Conservation (phyloP, 2,797 vertebrate species). For the Dipus sagitta region DNA sequence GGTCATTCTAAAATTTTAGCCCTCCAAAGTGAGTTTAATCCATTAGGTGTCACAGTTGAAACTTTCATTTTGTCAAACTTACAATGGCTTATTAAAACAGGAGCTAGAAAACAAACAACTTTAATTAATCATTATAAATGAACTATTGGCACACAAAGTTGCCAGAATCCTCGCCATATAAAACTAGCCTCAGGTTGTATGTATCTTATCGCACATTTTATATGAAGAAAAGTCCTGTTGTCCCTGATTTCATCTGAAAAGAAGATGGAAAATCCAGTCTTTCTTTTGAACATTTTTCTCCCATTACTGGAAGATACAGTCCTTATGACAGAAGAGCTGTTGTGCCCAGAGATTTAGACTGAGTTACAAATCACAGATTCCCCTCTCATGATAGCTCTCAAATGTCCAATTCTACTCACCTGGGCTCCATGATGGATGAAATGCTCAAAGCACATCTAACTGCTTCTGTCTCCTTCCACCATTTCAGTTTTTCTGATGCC, state of each 20-base stretch:
- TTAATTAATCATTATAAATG: constrained; percentile 5
- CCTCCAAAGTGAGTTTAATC: constrained; percentile 48
- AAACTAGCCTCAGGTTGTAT: neutral
- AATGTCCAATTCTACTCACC: neutral
- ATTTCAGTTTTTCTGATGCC: neutral
- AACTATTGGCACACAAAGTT: constrained; percentile 9
- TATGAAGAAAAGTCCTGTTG: constrained; percentile 11
- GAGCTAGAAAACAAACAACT: constrained; percentile 33
- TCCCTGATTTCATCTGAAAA: constrained; percentile 16
- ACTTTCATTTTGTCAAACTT: constrained; percentile 31
- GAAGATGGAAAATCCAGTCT: constrained; percentile 11
- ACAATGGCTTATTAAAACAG: constrained; percentile 13
- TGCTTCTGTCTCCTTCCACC: neutral
- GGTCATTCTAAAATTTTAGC: constrained; percentile 52
- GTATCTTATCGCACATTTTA: neutral
- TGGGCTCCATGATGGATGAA: neutral
- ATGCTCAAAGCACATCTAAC: neutral
- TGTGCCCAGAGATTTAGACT: constrained; percentile 8
- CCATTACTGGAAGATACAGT: constrained; percentile 2
- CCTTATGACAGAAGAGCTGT: neutral
- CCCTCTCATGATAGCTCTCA: constrained; percentile 4
- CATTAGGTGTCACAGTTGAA: constrained; percentile 53
- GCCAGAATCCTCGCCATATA: neutral
- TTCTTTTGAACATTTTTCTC: constrained; percentile 54
- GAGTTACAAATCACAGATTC: constrained; percentile 24